Evolutionary conservation across 2,113 vertebrate species (phyloP).

Genomic region (Passer montanus): DNA sequence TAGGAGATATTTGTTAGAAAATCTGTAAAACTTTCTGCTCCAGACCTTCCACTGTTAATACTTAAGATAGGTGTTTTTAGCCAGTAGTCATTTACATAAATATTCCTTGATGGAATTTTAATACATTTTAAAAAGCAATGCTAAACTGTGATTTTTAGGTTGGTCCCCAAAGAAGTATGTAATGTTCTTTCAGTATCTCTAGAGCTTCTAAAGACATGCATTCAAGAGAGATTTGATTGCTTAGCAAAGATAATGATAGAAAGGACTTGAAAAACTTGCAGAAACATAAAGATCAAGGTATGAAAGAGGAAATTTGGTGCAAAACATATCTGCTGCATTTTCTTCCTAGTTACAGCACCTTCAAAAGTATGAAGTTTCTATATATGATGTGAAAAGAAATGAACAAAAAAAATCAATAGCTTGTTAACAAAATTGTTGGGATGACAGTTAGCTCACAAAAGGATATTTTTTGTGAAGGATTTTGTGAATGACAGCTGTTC

Average conservation of each 20-base stretch:
- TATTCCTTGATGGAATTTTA: background rate
- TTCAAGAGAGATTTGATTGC: background rate
- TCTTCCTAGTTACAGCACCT: background rate
- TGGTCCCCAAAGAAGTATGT: background rate
- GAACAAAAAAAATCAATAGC: background rate
- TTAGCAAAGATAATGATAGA: background rate
- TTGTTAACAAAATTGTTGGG: constrained; percentile 31
- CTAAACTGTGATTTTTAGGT: background rate
- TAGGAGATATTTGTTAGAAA: background rate
- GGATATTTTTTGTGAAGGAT: background rate
- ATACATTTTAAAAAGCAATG: background rate
- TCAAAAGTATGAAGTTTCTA: constrained; percentile 8
- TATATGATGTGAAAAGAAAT: constrained; percentile 6
- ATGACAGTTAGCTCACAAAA: background rate
- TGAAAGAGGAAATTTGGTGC: background rate
- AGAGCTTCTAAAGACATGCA: background rate
- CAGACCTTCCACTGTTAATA: background rate
- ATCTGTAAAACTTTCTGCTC: background rate
- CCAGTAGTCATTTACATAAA: background rate
- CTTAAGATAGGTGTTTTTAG: background rate
- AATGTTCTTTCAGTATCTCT: background rate
- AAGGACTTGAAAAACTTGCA: background rate
- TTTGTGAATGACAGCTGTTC: background rate
- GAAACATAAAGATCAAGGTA: background rate
- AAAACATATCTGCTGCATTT: background rate